Percentiles rank a stretch among this genome's conserved stretches.
These are phyloP conservation scores for Lagodon rhomboides DNA, from an alignment of 2,797 vertebrate species.

Conservation along the genomic window DNA sequence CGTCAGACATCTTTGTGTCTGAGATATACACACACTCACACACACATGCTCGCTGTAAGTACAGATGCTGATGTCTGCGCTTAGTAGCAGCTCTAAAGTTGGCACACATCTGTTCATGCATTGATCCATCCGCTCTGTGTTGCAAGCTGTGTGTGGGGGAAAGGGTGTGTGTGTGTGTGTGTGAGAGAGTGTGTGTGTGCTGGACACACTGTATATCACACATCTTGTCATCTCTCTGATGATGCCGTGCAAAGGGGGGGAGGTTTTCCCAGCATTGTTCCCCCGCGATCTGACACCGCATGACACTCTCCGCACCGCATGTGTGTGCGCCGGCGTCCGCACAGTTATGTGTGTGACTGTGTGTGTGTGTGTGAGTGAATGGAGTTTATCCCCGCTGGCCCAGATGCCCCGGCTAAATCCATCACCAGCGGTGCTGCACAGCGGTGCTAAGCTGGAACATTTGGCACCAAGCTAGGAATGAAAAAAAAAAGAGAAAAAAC, in stretches of 20 bases:
- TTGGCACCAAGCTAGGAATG: constrained; percentile 77
- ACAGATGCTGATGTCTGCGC: constrained; percentile 52
- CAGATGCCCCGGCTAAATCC: constrained; percentile 81
- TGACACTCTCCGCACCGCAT: constrained; percentile 24
- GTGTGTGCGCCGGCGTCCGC: constrained; percentile 8
- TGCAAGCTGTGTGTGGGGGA: constrained; percentile 49
- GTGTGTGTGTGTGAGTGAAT: constrained; percentile 68
- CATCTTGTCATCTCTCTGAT: constrained; percentile 48
- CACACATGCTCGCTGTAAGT: constrained; percentile 30
- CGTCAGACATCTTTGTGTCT: constrained; percentile 44
- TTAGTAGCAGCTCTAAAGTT: constrained; percentile 61
- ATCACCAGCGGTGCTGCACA: constrained; percentile 71
- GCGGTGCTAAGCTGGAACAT: constrained; percentile 82
- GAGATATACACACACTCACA: constrained; percentile 7
- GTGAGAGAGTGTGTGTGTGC: constrained; percentile 8
- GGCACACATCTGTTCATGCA: constrained; percentile 83
- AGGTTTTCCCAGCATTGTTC: constrained; percentile 56
- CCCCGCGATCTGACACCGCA: constrained; percentile 57
- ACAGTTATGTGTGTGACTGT: not conserved
- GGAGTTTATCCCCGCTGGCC: constrained; percentile 81
- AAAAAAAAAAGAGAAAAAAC: constrained; percentile 47
- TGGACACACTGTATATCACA: constrained; percentile 26
- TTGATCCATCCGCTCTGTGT: constrained; percentile 80
- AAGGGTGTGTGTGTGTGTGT: constrained; percentile 25
- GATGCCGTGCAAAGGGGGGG: constrained; percentile 33